phyloP scores from a whole-genome alignment of 2,797 vertebrate species.

The Falco columbarius region DNA sequence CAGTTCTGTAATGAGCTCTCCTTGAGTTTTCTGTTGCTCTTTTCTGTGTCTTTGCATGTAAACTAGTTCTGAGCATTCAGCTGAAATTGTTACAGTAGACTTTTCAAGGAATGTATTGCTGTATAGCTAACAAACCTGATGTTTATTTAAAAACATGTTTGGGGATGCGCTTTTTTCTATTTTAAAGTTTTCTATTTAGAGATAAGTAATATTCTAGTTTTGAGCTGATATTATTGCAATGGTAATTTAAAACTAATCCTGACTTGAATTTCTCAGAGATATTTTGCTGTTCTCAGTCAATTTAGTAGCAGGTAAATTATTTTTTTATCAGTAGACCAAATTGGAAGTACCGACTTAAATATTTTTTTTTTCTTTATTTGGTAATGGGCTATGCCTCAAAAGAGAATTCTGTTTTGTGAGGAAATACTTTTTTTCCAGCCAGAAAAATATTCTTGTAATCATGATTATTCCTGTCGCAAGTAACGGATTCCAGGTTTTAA shows the following conservation, averaged over 20 bases:
- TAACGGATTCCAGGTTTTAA: constrained; percentile 34
- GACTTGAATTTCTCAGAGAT: constrained; percentile 13
- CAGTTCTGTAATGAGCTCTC: not conserved
- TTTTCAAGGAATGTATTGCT: not conserved
- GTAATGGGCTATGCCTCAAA: not conserved
- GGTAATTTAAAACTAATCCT: not conserved
- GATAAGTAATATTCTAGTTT: not conserved
- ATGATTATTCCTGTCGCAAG: not conserved
- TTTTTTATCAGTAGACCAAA: constrained; percentile 42
- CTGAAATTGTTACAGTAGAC: not conserved
- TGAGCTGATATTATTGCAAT: not conserved
- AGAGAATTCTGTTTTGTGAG: constrained; percentile 12
- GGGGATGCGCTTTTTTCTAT: not conserved
- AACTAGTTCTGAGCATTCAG: constrained; percentile 24
- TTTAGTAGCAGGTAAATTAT: constrained; percentile 11
- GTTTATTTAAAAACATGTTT: not conserved
- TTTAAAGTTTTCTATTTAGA: not conserved
- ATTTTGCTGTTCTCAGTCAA: not conserved
- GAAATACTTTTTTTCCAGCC: constrained; percentile 42
- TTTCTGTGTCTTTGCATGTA: constrained; percentile 22
- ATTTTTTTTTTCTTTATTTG: not conserved
- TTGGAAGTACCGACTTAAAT: not conserved
- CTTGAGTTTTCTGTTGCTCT: constrained; percentile 27
- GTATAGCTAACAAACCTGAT: not conserved
- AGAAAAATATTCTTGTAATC: not conserved